Base-by-base conservation (phyloP, 1,140 invertebrate species). In the Micrasema longulum region DNA sequence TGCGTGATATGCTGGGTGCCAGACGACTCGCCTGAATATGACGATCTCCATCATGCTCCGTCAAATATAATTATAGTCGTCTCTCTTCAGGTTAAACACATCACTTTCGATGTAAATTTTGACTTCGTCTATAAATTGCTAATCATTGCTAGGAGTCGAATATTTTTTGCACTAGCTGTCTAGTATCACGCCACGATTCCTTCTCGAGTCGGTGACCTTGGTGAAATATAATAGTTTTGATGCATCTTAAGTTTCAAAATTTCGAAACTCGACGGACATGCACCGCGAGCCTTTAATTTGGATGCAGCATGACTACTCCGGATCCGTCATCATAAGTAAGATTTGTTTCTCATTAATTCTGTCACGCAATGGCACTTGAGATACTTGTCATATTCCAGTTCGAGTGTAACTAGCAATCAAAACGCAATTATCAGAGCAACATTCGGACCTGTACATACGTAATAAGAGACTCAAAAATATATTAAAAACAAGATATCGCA, bases 281-380 rank as follows among this genome's bases (percentile, higher is more conserved):
- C 53, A 35, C 16, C 53, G 5, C 53, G 14, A 57, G 26, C 22
- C n/a, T n/a, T 18, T 65, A 47, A 48, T 65, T 65, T 65, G 63
- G 63, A 65, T 50, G 63, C 45, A 50, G 10, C 22, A 48, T 50
- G 63, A 48, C 18, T 50, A 23, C 43, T 50, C 26, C 26, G 26
- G 10, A 43, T 50, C 47, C 45, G 63, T 65, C 63, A 53, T 63
- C n/a, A n/a, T n/a, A 45, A 35, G 43, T 65, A 50, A 23, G 47
- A 65, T 65, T 65, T 65, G 63, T 65, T 65, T 65, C 63, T 48
- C 63, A 65, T 65, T 65, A 65, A 23, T 50, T 65, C 47, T 22
- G 43, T 31, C 63, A 65, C 63, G 63, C 63, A 50, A 65, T 50
- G 45, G n/a, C 26, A 43, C 23, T 36, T 36, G 22, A 20, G 45